Evolutionary conservation across 2,797 vertebrate species (phyloP), one percentile per base, ranked within the genome.

Genomic region (Brachymystax lenok): DNA sequence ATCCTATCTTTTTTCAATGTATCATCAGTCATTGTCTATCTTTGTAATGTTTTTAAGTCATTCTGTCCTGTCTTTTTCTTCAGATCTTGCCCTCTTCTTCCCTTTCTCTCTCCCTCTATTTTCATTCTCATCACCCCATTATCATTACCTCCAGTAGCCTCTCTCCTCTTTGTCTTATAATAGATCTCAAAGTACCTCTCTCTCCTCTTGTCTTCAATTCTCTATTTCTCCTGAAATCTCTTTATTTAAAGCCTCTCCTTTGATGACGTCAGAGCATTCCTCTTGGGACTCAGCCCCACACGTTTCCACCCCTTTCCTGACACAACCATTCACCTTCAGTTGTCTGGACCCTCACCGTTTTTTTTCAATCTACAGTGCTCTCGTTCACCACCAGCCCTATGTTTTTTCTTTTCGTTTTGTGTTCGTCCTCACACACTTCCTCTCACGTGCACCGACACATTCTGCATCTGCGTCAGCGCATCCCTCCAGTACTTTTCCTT

Each of bases 401-500:
- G 80, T 76, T 74, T 81, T 76, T 72, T 33, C 3, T 68, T 59
- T 35, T 68, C 3, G 82, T 63, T 83, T 77, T 75, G 77, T 78
- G 35, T 73, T 51, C 78, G 21, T 75, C 69, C 61, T 70, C 83
- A 30, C 82, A 83, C 83, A 79, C 76, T 76, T 80, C 71, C 78
- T 80, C 85, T 88, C 88, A 87, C 89, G 78, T 86, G 88, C 76
- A 1, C 85, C 77, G 79, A 70, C 73, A 82, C 86, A 79, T 89
- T 92, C 87, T 85, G 86, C 88, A 89, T 90, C 88, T 87, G 89
- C 90, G 92, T 83, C 89, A 71, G 70, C 78, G 79, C 87, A 88
- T 82, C 82, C 81, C 28, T 79, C 86, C 91, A 92, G 93, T 94
- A 93, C 90, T 93, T 94, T 93, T 93, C 92, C 91, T 91, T 88